Conservation (phyloP, 2,888 invertebrate genomes). For the Hylaea fasciaria region DNA sequence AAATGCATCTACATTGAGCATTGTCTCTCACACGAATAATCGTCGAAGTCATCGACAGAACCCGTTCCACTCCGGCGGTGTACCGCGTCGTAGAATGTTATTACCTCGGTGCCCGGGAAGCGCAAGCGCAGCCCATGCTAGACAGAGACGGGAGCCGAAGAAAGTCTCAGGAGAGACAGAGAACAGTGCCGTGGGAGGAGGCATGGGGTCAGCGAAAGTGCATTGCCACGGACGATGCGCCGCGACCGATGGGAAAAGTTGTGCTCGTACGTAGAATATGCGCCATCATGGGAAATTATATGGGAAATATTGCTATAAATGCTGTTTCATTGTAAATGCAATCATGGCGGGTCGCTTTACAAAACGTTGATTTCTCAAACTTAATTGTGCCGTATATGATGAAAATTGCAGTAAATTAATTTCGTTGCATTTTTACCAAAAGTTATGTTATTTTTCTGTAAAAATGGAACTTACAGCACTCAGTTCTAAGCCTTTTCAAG, state of each 20-base stretch:
- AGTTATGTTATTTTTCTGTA: too few species aligned
- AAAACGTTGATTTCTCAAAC: constrained; percentile 16
- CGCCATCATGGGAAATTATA: constrained; percentile 65
- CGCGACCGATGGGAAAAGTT: constrained; percentile 80
- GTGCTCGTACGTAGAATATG: constrained; percentile 70
- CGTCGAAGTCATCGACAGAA: constrained; percentile 81
- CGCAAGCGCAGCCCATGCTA: constrained; percentile 75
- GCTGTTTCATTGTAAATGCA: constrained; percentile 32
- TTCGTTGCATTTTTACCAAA: background rate
- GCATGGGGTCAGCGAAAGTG: constrained; percentile 84
- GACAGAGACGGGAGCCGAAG: constrained; percentile 65
- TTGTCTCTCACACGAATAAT: constrained; percentile 80
- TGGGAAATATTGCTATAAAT: constrained; percentile 54
- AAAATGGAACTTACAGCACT: too few species aligned
- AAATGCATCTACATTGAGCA: constrained; percentile 67
- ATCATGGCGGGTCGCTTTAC: constrained; percentile 40
- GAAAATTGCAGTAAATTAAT: background rate
- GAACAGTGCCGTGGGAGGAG: constrained; percentile 75
- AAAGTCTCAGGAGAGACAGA: constrained; percentile 70
- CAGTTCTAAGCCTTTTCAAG: too few species aligned
- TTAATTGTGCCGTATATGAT: background rate
- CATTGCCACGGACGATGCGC: constrained; percentile 81
- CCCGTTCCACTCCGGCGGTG: constrained; percentile 82
- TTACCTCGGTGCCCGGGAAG: constrained; percentile 77
- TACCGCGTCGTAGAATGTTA: constrained; percentile 83